A percentile compares a stretch with the other conserved stretches of the same genome.
These are phyloP conservation scores for Dinocampus coccinellae DNA, from an alignment of 2,888 invertebrate species.

Conservation along the genomic window DNA sequence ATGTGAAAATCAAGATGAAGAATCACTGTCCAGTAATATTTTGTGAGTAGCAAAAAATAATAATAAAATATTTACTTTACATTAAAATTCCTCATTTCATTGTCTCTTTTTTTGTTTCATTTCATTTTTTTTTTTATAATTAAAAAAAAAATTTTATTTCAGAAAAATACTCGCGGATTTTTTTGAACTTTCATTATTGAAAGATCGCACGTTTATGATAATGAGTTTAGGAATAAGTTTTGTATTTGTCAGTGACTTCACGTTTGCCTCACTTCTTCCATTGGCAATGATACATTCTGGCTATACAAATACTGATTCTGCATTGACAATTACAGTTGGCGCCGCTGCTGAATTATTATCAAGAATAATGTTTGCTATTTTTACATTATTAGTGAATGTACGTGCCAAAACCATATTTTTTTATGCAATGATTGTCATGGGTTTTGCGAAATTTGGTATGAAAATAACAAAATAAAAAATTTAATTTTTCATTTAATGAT, in stretches of 20 bases:
- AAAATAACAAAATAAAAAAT: conserved; percentile 54
- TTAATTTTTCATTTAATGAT: not conserved
- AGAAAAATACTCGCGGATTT: conserved; percentile 51
- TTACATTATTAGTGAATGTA: conserved; percentile 75
- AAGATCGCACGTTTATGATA: conserved; percentile 71
- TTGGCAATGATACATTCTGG: conserved; percentile 74
- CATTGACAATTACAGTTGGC: conserved; percentile 78
- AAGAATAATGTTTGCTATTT: conserved; percentile 75
- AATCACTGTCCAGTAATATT: conserved; percentile 11
- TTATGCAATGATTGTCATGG: conserved; percentile 77
- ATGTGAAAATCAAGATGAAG: conserved; percentile 24
- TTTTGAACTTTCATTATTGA: conserved; percentile 62
- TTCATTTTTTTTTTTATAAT: not conserved
- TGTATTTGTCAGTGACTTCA: conserved; percentile 78
- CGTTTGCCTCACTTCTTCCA: conserved; percentile 80
- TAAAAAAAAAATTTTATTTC: conserved; percentile 18
- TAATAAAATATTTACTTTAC: not conserved
- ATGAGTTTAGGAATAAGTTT: conserved; percentile 79
- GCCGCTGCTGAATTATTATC: conserved; percentile 79
- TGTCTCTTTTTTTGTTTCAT: not conserved
- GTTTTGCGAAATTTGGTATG: conserved; percentile 79
- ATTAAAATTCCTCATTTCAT: not conserved
- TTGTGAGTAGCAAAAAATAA: conserved; percentile 6
- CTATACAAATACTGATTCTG: conserved; percentile 74
- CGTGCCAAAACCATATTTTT: conserved; percentile 78